Conservation (phyloP, 2,113 vertebrate genomes). For the Athene noctua region DNA sequence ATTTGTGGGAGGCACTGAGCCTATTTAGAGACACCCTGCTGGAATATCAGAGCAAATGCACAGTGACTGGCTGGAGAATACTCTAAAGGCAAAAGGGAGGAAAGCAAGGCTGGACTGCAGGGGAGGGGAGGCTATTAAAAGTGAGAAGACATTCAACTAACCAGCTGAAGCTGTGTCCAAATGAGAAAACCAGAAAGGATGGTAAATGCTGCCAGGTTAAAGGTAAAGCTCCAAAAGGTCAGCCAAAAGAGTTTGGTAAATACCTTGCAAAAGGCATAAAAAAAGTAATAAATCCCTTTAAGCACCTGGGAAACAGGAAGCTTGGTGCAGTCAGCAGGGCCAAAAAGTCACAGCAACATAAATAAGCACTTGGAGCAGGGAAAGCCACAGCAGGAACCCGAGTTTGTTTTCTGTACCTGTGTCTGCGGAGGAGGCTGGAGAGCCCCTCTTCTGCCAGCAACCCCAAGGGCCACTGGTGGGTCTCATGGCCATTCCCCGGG, state of each 20-base stretch:
- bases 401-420: neutral
- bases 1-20: neutral
- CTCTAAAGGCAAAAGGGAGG: neutral
- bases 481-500: neutral
- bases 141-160: neutral
- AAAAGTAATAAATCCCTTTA: slow-evolving; percentile 11
- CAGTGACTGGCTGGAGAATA: neutral
- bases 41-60: neutral
- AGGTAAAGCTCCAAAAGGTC: slow-evolving; percentile 17
- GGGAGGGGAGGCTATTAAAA: neutral
- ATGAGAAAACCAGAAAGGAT: neutral
- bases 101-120: neutral
- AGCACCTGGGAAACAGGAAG: slow-evolving; percentile 32
- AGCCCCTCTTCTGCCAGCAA: rapidly evolving
- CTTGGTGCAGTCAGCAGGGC: neutral
- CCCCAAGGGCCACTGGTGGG: neutral
- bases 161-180: neutral
- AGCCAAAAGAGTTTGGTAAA: neutral
- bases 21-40: neutral
- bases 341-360: neutral
- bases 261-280: neutral
- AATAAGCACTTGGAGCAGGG: neutral
- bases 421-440: neutral
- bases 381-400: neutral
- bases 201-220: slow-evolving; percentile 18